These are phyloP conservation scores for Helicoverpa armigera DNA, from an alignment of 1,140 invertebrate genomes.

Conservation along the genomic window DNA sequence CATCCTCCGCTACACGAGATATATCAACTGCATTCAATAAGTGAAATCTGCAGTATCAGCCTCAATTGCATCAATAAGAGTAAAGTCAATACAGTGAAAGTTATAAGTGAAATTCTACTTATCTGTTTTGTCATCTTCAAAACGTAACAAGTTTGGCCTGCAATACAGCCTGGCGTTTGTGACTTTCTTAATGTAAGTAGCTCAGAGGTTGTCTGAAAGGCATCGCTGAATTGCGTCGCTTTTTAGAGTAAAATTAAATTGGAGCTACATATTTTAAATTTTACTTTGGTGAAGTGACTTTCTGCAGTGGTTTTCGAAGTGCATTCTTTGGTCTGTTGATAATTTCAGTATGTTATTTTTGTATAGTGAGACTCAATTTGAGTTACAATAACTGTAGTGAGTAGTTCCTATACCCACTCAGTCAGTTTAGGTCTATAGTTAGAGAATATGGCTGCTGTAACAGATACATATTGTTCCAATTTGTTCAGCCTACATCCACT, in stretches of 20 bases:
- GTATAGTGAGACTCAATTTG: too few relatives aligned
- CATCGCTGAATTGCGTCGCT: neutral
- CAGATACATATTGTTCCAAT: conserved; percentile 3
- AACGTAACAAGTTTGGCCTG: neutral
- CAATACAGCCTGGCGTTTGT: too few relatives aligned
- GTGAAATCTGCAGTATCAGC: neutral
- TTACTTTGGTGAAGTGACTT: too few relatives aligned
- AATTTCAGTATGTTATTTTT: too few relatives aligned
- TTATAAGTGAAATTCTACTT: neutral
- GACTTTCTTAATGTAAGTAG: neutral
- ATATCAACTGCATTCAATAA: too few relatives aligned
- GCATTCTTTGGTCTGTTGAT: too few relatives aligned
- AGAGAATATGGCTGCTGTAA: neutral
- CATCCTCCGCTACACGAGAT: neutral
- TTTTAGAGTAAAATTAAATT: neutral
- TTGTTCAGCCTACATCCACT: conserved; percentile 21
- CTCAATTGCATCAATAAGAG: too few relatives aligned
- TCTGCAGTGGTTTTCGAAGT: too few relatives aligned
- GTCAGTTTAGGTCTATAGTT: too few relatives aligned
- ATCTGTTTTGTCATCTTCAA: conserved; percentile 2
- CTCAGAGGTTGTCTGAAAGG: neutral
- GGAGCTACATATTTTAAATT: too few relatives aligned
- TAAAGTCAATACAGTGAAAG: neutral
- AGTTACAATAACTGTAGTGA: too few relatives aligned
- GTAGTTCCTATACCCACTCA: too few relatives aligned